phyloP scores from a whole-genome alignment of 2,797 vertebrate genomes.

The Sebastes kiyomatsui region DNA sequence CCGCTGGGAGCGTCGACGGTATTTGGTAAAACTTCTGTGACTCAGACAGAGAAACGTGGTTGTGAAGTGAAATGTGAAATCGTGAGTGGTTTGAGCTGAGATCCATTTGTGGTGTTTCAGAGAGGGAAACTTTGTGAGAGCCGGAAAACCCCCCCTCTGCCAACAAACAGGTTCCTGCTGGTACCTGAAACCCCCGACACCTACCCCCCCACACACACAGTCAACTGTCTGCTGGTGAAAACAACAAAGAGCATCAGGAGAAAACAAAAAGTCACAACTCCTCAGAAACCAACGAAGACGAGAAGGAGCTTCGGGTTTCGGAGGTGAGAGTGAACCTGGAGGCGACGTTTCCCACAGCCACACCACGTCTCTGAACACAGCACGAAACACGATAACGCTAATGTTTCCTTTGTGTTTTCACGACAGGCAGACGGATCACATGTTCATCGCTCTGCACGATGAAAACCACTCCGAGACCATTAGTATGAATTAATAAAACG shows the following conservation, averaged over 20 bases:
- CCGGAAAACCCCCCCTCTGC: conserved; percentile 11
- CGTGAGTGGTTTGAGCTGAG: not conserved
- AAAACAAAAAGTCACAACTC: conserved; percentile 10
- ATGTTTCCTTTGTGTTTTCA: not conserved
- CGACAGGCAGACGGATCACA: not conserved
- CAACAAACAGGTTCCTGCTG: conserved; percentile 23
- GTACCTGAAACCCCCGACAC: conserved; percentile 18
- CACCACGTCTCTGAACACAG: conserved; percentile 6
- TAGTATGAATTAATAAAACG: not conserved
- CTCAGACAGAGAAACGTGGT: not conserved
- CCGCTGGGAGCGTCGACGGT: too few species aligned
- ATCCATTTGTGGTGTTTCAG: not conserved
- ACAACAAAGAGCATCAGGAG: conserved; percentile 15
- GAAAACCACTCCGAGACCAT: not conserved
- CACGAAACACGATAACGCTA: not conserved
- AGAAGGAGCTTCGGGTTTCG: conserved; percentile 39
- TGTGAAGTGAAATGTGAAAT: too few species aligned
- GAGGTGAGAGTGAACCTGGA: conserved; percentile 31
- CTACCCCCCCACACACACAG: not conserved
- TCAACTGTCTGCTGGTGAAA: not conserved
- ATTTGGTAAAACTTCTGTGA: not conserved
- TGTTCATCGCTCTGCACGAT: not conserved
- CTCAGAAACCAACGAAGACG: conserved; percentile 7
- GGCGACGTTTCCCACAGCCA: conserved; percentile 26
- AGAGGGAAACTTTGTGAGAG: not conserved